Percentiles rank a stretch among this genome's conserved stretches.
phyloP scores from a whole-genome alignment of 2,113 vertebrate species.

The Cinclus cinclus region DNA sequence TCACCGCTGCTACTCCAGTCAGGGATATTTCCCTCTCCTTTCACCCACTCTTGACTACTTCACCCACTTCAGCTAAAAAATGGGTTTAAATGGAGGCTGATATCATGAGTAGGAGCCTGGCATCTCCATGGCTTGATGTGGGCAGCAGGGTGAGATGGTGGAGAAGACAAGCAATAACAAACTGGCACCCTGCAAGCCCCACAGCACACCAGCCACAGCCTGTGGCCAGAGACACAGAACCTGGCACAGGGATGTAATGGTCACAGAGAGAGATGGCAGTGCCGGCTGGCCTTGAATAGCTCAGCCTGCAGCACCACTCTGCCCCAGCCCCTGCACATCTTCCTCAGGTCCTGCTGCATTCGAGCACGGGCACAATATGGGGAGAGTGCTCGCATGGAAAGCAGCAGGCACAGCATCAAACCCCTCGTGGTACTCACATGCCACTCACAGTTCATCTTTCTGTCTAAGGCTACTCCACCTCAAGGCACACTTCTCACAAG shows the following conservation, averaged over 20 bases:
- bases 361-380: accelerated
- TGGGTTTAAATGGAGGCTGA: neutral
- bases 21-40: neutral
- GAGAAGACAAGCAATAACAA: neutral
- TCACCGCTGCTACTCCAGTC: accelerated
- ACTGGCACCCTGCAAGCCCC: neutral
- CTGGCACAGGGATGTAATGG: neutral
- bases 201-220: accelerated
- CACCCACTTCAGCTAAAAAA: neutral
- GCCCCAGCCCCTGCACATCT: neutral
- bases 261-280: neutral
- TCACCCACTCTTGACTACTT: neutral
- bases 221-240: accelerated
- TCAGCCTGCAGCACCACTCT: accelerated
- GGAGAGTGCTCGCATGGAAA: accelerated
- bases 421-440: neutral
- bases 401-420: neutral
- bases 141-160: neutral
- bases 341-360: neutral
- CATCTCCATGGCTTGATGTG: neutral
- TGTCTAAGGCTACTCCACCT: neutral
- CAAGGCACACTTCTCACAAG: neutral
- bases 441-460: neutral
- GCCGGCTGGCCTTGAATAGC: neutral
- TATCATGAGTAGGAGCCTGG: neutral